These are phyloP conservation scores for Orientallactaga sibirica DNA, from an alignment of 2,797 vertebrate species.

Conservation along the genomic window DNA sequence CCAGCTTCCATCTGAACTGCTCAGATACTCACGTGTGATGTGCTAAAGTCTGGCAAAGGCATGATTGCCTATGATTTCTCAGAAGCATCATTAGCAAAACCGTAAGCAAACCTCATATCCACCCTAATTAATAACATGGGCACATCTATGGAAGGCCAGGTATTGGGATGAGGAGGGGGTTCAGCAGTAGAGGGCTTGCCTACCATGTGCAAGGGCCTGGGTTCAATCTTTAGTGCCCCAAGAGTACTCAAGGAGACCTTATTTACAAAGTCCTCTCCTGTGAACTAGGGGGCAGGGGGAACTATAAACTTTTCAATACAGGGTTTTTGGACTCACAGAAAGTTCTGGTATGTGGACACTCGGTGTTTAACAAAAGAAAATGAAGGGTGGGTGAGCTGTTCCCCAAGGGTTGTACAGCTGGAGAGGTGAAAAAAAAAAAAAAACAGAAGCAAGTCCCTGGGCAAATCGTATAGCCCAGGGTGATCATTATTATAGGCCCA, in stretches of 20 bases:
- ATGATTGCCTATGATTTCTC: neutral
- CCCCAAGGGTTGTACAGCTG: conserved; percentile 58
- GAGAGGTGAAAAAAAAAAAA: conserved; percentile 66
- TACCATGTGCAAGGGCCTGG: too few relatives aligned
- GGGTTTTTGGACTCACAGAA: conserved; percentile 42
- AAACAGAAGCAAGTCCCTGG: conserved; percentile 71
- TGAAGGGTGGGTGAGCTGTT: conserved; percentile 28
- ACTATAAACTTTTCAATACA: conserved; percentile 48
- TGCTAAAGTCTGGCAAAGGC: neutral
- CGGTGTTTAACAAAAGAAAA: conserved; percentile 29
- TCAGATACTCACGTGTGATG: neutral
- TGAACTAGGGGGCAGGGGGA: neutral
- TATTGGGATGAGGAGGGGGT: too few relatives aligned
- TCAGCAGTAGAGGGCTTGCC: too few relatives aligned
- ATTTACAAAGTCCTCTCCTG: conserved; percentile 7
- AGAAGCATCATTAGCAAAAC: neutral
- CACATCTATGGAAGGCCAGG: neutral
- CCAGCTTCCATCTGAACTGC: neutral
- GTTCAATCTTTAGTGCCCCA: too few relatives aligned
- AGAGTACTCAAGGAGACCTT: neutral
- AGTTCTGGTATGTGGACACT: conserved; percentile 46
- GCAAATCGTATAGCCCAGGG: conserved; percentile 72
- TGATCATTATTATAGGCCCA: conserved; percentile 76
- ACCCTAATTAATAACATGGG: neutral
- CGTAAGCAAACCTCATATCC: conserved; percentile 14